phyloP scores from a whole-genome alignment of 2,113 vertebrate species.

The Phalacrocorax carbo region DNA sequence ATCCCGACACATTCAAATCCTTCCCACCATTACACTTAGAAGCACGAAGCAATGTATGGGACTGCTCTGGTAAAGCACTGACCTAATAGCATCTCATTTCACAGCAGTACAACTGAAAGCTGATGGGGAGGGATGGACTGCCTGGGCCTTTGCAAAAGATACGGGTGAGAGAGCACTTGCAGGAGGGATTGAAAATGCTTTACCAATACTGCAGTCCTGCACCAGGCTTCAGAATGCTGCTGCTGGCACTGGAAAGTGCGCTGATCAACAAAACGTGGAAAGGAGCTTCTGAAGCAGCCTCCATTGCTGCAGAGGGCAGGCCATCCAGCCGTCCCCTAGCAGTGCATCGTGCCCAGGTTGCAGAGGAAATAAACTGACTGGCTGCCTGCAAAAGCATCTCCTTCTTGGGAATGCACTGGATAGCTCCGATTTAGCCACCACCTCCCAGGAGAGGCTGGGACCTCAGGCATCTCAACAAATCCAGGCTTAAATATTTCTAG shows the following conservation, averaged over 20 bases:
- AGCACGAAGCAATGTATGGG: not conserved
- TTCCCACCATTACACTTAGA: not conserved
- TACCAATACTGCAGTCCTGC: not conserved
- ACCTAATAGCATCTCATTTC: not conserved
- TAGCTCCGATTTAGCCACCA: not conserved
- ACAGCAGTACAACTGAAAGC: not conserved
- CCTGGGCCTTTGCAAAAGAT: not conserved
- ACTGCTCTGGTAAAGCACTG: not conserved
- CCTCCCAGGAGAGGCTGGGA: not conserved
- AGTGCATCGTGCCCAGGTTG: not conserved
- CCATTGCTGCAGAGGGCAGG: rapidly evolving
- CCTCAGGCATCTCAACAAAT: not conserved
- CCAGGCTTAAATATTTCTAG: not conserved
- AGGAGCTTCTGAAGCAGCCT: not conserved
- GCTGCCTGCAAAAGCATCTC: not conserved
- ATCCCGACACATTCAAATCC: not conserved
- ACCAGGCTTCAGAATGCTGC: not conserved
- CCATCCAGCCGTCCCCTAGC: not conserved
- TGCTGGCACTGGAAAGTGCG: not conserved
- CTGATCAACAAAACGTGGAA: not conserved
- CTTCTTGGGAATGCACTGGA: not conserved
- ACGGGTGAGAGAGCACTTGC: not conserved
- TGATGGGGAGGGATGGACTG: not conserved
- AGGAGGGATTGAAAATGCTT: not conserved
- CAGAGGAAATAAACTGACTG: not conserved